Evolutionary conservation across 2,888 invertebrate species (phyloP), one percentile per base, ranked within the genome.

Genomic region (Drosophila mimetica): DNA sequence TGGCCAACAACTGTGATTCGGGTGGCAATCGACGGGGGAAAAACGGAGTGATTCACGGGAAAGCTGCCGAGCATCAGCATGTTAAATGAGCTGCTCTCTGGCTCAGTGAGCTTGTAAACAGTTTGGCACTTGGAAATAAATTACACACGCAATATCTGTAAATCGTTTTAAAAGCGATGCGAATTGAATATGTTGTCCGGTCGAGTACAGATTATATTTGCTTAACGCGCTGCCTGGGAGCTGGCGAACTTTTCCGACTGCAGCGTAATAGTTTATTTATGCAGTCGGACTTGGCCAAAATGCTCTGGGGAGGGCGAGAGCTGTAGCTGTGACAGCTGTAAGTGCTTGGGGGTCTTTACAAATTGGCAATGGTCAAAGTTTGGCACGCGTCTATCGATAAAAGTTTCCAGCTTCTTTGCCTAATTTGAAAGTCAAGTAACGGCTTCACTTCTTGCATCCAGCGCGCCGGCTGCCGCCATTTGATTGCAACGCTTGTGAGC

Each of bases 311-410:
- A 28, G 51, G 25, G 18, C 7, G 7, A 7, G 7, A 7, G 20
- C 2, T 2, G 4, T 2, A 20, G 7, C 34, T 58, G 65, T 52
- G 51, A 47, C 64, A 47, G 67, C 63, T 69, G 73, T 28, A 70
- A 71, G 41, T 46, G 47, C 32, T 47, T 47, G 67, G 46, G 52
- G 54, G 47, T 60, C 48, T 66, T 84, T 75, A 75, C 72, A 86
- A 83, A 75, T 72, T 58, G 57, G 46, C 72, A 79, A 83, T 67
- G 57, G 66, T 41, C 63, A 77, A 80, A 71, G 70, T 80, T 73
- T 58, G 51, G 32, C 65, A 63, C 71, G 63, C 73, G 79, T 77
- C 70, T 71, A 84, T 71, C 66, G 69, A 63, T 71, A 70, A 73
- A 73, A 64, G 53, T 69, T 67, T 61, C 36, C 36, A 7, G 8